A percentile compares a stretch with the other conserved stretches of the same genome.
These are phyloP conservation scores for Melitaea cinxia DNA, from an alignment of 1,140 invertebrate genomes.

Conservation along the genomic window DNA sequence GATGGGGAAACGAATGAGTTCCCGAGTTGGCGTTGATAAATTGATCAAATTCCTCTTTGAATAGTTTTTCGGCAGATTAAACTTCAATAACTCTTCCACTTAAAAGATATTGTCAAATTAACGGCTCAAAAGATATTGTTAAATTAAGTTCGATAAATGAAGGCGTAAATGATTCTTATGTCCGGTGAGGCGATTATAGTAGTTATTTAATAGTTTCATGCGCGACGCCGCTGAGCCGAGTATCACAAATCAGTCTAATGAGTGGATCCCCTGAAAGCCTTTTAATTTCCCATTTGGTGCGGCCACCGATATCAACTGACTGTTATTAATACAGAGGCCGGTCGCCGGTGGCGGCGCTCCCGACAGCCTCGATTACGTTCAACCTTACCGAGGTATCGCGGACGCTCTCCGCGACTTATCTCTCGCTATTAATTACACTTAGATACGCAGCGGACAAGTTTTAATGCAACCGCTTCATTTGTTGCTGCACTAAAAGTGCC, in stretches of 20 bases:
- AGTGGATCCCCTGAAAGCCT: constrained; percentile 75
- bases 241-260: constrained; percentile 75
- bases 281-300: constrained; percentile 78
- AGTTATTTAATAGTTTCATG: constrained; percentile 65
- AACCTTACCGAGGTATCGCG: constrained; percentile 59
- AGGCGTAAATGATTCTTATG: constrained; percentile 54
- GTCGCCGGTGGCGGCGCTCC: constrained; percentile 64
- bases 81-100: constrained; percentile 24
- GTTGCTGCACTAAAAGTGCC: constrained; percentile 69
- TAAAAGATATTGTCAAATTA: constrained; percentile 30
- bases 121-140: constrained; percentile 24
- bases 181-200: constrained; percentile 60
- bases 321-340: constrained; percentile 74
- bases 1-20: constrained; percentile 19
- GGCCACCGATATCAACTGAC: constrained; percentile 69
- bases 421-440: constrained; percentile 76
- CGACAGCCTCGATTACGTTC: constrained; percentile 63
- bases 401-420: constrained; percentile 70
- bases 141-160: constrained; percentile 49
- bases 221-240: constrained; percentile 52
- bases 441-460: constrained; percentile 77
- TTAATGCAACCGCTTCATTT: constrained; percentile 81
- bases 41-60: constrained; percentile 16
- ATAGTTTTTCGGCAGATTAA: constrained; percentile 24
- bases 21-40: constrained; percentile 14